Percentiles rank a stretch among this genome's conserved stretches.
phyloP scores from a whole-genome alignment of 2,797 vertebrate genomes.

The Pseudotriccus pelzelni region DNA sequence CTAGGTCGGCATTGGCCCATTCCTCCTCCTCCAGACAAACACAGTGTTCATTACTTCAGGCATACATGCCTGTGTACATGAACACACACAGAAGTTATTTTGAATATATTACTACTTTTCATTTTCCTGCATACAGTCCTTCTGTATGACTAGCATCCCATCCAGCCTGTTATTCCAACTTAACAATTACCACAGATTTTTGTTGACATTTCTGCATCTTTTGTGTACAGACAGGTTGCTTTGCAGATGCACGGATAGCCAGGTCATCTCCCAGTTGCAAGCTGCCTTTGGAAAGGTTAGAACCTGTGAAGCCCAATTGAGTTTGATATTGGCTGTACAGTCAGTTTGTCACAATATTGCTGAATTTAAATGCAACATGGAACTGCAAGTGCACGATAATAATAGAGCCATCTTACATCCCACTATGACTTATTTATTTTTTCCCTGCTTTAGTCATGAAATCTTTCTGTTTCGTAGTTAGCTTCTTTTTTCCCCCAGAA shows the following conservation, averaged over 20 bases:
- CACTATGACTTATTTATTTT: not conserved
- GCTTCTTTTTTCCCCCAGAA: not conserved
- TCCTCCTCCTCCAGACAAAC: not conserved
- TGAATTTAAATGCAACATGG: not conserved
- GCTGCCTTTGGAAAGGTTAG: not conserved
- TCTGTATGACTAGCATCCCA: not conserved
- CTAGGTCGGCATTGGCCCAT: fast-evolving
- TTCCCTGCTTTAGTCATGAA: not conserved
- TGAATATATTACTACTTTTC: not conserved
- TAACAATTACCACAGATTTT: not conserved
- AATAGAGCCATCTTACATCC: not conserved
- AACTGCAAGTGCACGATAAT: not conserved
- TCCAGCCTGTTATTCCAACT: not conserved
- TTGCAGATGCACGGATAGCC: not conserved
- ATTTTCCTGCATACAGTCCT: not conserved
- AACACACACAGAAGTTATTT: not conserved
- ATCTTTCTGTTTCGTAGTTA: not conserved
- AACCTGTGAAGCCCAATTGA: not conserved
- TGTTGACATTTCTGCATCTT: not conserved
- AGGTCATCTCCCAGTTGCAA: not conserved
- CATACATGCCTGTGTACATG: not conserved
- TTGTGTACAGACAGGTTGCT: not conserved
- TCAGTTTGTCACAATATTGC: not conserved
- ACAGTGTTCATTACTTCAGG: not conserved
- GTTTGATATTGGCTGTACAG: not conserved